Conservation (phyloP, 2,888 invertebrate species). For the Yponomeuta evonymella region DNA sequence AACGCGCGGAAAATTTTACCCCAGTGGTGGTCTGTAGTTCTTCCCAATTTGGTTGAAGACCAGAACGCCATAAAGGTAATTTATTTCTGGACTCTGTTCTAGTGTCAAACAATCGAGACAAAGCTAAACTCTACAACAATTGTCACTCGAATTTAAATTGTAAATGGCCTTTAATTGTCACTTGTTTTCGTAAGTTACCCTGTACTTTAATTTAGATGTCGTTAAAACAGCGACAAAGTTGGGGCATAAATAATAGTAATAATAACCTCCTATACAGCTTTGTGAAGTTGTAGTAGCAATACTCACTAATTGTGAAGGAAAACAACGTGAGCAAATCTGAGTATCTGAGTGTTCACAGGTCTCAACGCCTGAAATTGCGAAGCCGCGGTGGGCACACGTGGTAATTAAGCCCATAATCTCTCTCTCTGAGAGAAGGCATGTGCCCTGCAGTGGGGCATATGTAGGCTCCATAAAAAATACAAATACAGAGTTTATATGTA, state of each 20-base stretch:
- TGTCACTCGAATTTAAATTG: slow-evolving; percentile 5
- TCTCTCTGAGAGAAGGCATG: no score
- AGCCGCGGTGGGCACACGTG: no score
- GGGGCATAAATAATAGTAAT: not conserved
- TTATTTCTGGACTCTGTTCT: not conserved
- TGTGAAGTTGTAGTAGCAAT: no score
- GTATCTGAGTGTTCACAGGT: no score
- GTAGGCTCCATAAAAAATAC: no score
- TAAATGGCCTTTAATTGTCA: not conserved
- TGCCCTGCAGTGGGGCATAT: no score
- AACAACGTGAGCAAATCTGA: no score
- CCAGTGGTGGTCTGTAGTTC: not conserved
- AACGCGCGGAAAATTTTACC: not conserved
- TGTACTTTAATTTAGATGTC: not conserved
- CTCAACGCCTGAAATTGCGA: no score
- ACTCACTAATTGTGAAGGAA: no score
- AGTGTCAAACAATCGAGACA: not conserved
- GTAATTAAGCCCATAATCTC: no score
- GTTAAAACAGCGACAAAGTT: not conserved
- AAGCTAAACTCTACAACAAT: slow-evolving; percentile 7
- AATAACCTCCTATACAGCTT: not conserved
- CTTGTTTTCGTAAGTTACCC: not conserved
- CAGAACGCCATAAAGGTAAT: not conserved
- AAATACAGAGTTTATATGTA: no score
- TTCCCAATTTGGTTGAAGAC: not conserved